These are phyloP conservation scores for Epinephelus lanceolatus DNA, from an alignment of 2,113 vertebrate species.

Conservation along the genomic window DNA sequence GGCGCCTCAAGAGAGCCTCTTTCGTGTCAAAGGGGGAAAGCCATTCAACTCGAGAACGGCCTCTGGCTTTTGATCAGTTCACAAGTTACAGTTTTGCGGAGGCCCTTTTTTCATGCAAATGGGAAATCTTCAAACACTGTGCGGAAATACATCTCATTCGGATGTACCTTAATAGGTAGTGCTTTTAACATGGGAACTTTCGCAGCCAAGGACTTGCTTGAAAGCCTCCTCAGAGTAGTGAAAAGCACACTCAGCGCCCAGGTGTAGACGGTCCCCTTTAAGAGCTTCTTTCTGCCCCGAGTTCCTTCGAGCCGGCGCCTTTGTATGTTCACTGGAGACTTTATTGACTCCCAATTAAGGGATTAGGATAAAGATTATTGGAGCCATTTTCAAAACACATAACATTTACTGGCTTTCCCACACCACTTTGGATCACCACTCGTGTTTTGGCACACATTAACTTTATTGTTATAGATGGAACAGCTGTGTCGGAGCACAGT, in stretches of 20 bases:
- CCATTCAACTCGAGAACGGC: slow-evolving; percentile 80
- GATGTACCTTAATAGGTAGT: slow-evolving; percentile 80
- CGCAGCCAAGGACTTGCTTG: slow-evolving; percentile 80
- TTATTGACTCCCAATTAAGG: slow-evolving; percentile 83
- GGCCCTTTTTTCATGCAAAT: slow-evolving; percentile 87
- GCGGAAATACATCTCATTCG: slow-evolving; percentile 83
- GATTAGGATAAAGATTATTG: slow-evolving; percentile 80
- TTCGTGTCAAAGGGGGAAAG: slow-evolving; percentile 86
- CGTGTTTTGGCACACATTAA: slow-evolving; percentile 65
- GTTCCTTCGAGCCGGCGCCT: slow-evolving; percentile 59
- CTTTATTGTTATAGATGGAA: slow-evolving; percentile 57
- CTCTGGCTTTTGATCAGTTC: slow-evolving; percentile 88
- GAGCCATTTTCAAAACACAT: slow-evolving; percentile 74
- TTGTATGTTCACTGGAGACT: slow-evolving; percentile 71
- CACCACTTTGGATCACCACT: slow-evolving; percentile 56
- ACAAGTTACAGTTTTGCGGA: slow-evolving; percentile 87
- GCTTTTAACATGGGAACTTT: slow-evolving; percentile 83
- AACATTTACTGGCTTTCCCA: slow-evolving; percentile 76
- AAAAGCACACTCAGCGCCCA: slow-evolving; percentile 76
- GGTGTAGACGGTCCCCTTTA: slow-evolving; percentile 75
- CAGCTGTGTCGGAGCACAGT: slow-evolving; percentile 60
- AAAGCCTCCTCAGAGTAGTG: slow-evolving; percentile 77
- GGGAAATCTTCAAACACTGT: slow-evolving; percentile 83
- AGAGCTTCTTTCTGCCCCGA: slow-evolving; percentile 59
- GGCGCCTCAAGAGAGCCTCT: slow-evolving; percentile 86